Conservation (phyloP, 2,888 invertebrate species). For the Malthinus flaveolus region DNA sequence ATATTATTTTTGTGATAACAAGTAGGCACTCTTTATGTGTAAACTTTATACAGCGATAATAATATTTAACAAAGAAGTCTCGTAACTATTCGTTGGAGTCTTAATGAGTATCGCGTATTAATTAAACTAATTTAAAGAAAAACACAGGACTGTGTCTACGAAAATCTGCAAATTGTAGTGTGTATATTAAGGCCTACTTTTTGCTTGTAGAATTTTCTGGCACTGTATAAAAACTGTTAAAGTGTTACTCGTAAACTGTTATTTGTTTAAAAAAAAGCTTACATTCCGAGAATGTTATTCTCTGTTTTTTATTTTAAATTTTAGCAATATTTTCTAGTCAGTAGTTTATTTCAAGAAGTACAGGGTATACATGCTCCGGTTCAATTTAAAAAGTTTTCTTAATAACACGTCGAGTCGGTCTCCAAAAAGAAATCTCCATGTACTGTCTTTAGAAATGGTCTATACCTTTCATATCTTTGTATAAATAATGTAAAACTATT, state of each 20-base stretch:
- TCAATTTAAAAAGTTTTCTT: constrained; percentile 6
- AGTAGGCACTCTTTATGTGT: constrained; percentile 3
- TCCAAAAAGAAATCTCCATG: constrained; percentile 3
- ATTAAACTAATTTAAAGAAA: background rate
- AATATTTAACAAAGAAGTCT: no score
- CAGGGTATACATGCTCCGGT: constrained; percentile 20
- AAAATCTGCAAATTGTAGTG: constrained; percentile 3
- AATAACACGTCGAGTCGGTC: constrained; percentile 7
- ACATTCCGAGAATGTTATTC: constrained; percentile 15
- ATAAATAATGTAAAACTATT: constrained; percentile 20
- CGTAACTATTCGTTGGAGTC: no score
- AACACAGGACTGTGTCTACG: background rate
- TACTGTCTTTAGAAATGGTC: constrained; percentile 18
- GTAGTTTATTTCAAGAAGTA: constrained; percentile 11
- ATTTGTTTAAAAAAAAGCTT: constrained; percentile 8
- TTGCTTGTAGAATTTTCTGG: constrained; percentile 7
- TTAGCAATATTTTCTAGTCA: constrained; percentile 13
- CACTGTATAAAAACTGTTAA: constrained; percentile 6
- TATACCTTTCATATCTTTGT: constrained; percentile 24
- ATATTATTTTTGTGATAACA: background rate
- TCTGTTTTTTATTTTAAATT: constrained; percentile 9
- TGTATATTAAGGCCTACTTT: constrained; percentile 15
- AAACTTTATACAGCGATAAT: background rate
- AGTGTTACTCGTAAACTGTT: constrained; percentile 10
- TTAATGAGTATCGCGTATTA: no score